Evolutionary conservation across 1,140 invertebrate species (phyloP).

Genomic region (Drosophila tropicalis): DNA sequence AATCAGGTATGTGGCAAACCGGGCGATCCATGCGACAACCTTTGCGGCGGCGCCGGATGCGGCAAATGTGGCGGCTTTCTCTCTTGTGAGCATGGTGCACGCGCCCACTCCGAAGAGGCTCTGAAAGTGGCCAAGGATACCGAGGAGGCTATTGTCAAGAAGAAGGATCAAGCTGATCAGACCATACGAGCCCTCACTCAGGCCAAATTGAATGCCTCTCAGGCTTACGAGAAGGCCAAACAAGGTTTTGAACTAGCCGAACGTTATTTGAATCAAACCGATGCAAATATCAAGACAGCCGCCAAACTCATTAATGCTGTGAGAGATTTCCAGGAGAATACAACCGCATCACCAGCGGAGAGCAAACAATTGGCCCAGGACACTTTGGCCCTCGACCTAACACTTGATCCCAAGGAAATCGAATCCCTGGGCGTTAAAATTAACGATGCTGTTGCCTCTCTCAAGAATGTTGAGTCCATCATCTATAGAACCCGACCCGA

Average conservation of each 20-base stretch:
- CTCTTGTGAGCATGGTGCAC: conserved; percentile 94
- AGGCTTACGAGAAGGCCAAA: conserved; percentile 84
- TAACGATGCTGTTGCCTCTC: conserved; percentile 91
- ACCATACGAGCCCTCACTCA: conserved; percentile 85
- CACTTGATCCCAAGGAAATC: conserved; percentile 93
- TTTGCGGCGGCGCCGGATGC: conserved; percentile 98
- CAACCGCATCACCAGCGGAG: conserved; percentile 91
- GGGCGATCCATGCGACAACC: conserved; percentile 92
- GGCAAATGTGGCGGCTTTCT: conserved; percentile 92
- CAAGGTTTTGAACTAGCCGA: conserved; percentile 83
- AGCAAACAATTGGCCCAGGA: conserved; percentile 91
- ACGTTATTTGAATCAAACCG: conserved; percentile 84
- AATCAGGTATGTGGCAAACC: conserved; percentile 94
- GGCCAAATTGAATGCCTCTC: conserved; percentile 85
- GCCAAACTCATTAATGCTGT: conserved; percentile 87
- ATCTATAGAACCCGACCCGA: conserved; percentile 92
- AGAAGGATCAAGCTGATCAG: conserved; percentile 90
- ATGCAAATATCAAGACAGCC: conserved; percentile 84
- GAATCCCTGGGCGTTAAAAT: conserved; percentile 92
- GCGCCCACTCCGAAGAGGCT: conserved; percentile 93
- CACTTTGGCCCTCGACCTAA: conserved; percentile 87
- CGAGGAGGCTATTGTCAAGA: conserved; percentile 90
- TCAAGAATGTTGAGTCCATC: conserved; percentile 96
- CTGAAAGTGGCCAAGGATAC: conserved; percentile 93
- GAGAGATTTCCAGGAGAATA: conserved; percentile 89